Percentiles rank a stretch among this genome's conserved stretches.
Evolutionary conservation across 2,797 vertebrate genomes (phyloP).

Genomic region (Cossypha heuglini): DNA sequence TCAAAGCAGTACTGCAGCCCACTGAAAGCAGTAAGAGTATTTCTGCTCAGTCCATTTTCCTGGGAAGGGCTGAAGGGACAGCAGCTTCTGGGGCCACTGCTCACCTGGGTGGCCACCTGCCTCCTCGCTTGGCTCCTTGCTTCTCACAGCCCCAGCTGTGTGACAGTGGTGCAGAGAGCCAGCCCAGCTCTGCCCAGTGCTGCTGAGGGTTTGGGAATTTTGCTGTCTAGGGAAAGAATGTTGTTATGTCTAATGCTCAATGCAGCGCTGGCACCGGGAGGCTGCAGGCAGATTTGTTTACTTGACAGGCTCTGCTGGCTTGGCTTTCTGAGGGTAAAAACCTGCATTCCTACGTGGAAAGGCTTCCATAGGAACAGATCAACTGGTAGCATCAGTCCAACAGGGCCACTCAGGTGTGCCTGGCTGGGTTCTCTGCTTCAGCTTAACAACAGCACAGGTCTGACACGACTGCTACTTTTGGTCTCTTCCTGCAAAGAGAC

Average conservation of each 20-base stretch:
- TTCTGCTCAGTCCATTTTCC: accelerated
- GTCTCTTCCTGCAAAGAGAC: neutral
- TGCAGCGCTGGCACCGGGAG: neutral
- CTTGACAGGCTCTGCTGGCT: neutral
- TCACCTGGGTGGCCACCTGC: neutral
- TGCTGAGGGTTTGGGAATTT: neutral
- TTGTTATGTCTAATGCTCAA: constrained; percentile 57
- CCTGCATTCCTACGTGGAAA: neutral
- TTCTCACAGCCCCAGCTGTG: neutral
- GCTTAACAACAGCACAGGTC: accelerated
- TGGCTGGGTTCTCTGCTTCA: neutral
- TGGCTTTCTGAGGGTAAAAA: constrained; percentile 39
- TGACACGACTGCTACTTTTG: accelerated
- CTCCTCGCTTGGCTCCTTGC: accelerated
- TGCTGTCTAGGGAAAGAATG: constrained; percentile 4
- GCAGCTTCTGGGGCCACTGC: accelerated
- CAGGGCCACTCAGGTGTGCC: neutral
- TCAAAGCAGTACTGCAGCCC: neutral
- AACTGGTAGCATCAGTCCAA: accelerated
- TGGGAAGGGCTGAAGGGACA: accelerated
- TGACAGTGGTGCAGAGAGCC: accelerated
- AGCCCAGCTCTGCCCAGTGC: neutral
- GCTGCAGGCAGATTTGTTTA: constrained; percentile 44
- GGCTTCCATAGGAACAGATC: neutral
- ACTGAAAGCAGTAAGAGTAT: neutral